These are phyloP conservation scores for Xiphophorus hellerii DNA, from an alignment of 2,113 vertebrate genomes.

Conservation along the genomic window DNA sequence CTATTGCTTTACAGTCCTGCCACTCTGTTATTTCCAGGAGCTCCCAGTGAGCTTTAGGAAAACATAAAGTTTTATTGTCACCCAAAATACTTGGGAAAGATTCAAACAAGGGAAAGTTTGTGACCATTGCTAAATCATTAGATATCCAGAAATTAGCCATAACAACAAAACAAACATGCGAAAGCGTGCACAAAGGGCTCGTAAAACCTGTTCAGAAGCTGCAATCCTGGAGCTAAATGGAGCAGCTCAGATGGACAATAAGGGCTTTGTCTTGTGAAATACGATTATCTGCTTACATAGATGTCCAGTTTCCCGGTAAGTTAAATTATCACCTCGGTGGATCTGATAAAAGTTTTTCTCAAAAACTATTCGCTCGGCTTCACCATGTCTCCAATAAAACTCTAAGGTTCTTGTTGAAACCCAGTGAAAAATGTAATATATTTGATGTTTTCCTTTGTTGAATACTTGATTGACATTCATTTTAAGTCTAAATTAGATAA, in stretches of 20 bases:
- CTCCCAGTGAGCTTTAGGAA: background rate
- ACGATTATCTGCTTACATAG: background rate
- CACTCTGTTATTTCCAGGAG: too few relatives aligned
- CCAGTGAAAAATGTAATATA: background rate
- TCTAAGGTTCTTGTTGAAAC: background rate
- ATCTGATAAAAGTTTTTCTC: too few relatives aligned
- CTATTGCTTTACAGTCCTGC: background rate
- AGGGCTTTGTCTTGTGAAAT: background rate
- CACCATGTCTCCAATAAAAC: background rate
- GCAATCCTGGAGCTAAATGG: background rate
- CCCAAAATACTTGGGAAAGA: background rate
- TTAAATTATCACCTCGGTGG: too few relatives aligned
- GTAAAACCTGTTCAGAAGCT: conserved; percentile 10
- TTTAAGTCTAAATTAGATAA: background rate
- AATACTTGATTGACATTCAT: background rate
- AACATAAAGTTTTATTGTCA: background rate
- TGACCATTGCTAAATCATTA: background rate
- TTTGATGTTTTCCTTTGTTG: background rate
- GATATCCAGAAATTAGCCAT: background rate
- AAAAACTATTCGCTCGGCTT: background rate
- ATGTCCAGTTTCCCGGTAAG: background rate
- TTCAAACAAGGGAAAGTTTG: background rate
- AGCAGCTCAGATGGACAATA: background rate
- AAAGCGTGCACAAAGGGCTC: background rate
- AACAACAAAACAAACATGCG: background rate